These are phyloP conservation scores for Cryptocheilus praepositus DNA, from an alignment of 2,888 invertebrate genomes.

Conservation along the genomic window DNA sequence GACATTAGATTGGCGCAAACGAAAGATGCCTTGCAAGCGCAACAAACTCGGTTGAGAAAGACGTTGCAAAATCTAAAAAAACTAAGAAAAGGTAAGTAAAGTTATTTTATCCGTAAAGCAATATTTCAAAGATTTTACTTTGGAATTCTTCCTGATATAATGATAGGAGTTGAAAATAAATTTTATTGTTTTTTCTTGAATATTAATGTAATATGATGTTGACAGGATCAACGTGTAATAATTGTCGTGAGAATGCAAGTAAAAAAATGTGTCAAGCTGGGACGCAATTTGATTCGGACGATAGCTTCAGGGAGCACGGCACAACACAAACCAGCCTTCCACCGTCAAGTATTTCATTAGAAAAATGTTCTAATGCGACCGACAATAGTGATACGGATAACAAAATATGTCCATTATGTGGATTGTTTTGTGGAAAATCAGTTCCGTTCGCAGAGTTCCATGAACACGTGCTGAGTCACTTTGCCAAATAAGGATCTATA, in stretches of 20 bases:
- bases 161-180: no score
- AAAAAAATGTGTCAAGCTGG: slow-evolving; percentile 66
- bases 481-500: slow-evolving; percentile 77
- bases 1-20: slow-evolving; percentile 80
- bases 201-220: no score
- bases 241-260: slow-evolving; percentile 59
- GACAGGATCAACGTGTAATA: slow-evolving; percentile 58
- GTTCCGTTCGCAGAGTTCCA: slow-evolving; percentile 81
- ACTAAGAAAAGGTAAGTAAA: slow-evolving; percentile 68
- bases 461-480: slow-evolving; percentile 87
- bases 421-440: slow-evolving; percentile 78
- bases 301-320: slow-evolving; percentile 62
- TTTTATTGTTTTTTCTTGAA: no score
- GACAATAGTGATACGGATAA: slow-evolving; percentile 69
- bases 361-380: slow-evolving; percentile 70
- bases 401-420: slow-evolving; percentile 87
- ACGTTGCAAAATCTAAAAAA: slow-evolving; percentile 73
- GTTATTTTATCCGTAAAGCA: no score
- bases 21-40: slow-evolving; percentile 79
- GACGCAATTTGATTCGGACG: slow-evolving; percentile 66
- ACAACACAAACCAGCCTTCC: slow-evolving; percentile 66
- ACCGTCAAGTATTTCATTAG: slow-evolving; percentile 44
- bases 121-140: no score
- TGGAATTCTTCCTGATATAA: no score
- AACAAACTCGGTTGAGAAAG: slow-evolving; percentile 80